Conservation (phyloP, 2,797 vertebrate genomes). For the Malurus leucopterus region DNA sequence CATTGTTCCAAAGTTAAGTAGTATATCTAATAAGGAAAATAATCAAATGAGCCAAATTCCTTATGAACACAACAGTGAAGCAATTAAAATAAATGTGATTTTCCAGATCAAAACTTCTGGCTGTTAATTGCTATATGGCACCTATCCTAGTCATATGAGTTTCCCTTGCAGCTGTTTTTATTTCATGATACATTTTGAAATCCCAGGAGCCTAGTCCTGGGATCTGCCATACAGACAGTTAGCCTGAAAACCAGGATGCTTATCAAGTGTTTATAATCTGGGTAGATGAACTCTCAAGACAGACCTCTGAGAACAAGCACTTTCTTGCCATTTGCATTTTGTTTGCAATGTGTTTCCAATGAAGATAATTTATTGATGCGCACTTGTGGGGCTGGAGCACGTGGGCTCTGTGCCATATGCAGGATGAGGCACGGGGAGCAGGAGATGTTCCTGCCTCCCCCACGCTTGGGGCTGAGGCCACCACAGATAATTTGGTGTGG, state of each 20-base stretch:
- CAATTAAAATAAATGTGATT: constrained; percentile 70
- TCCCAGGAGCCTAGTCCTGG: constrained; percentile 55
- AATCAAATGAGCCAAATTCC: constrained; percentile 48
- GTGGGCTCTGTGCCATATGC: neutral
- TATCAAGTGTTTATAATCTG: constrained; percentile 41
- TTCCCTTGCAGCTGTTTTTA: constrained; percentile 77
- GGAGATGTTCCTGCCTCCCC: neutral
- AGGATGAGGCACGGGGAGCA: neutral
- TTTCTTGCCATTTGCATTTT: constrained; percentile 28
- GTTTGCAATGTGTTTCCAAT: constrained; percentile 56
- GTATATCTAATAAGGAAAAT: constrained; percentile 60
- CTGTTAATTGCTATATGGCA: constrained; percentile 54
- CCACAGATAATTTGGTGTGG: rapidly evolving
- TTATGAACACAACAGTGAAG: constrained; percentile 52
- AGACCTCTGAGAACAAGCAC: constrained; percentile 20
- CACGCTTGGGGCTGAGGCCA: neutral
- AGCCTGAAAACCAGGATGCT: constrained; percentile 52
- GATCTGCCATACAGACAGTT: constrained; percentile 69
- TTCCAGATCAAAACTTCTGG: constrained; percentile 64
- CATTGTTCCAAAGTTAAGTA: constrained; percentile 64
- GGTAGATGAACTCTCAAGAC: constrained; percentile 20
- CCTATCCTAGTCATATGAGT: constrained; percentile 71
- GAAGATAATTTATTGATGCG: constrained; percentile 42
- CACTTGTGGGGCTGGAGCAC: neutral
- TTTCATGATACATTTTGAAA: constrained; percentile 66